Evolutionary conservation across 2,888 invertebrate species (phyloP).

Genomic region (Agapostemon virescens): DNA sequence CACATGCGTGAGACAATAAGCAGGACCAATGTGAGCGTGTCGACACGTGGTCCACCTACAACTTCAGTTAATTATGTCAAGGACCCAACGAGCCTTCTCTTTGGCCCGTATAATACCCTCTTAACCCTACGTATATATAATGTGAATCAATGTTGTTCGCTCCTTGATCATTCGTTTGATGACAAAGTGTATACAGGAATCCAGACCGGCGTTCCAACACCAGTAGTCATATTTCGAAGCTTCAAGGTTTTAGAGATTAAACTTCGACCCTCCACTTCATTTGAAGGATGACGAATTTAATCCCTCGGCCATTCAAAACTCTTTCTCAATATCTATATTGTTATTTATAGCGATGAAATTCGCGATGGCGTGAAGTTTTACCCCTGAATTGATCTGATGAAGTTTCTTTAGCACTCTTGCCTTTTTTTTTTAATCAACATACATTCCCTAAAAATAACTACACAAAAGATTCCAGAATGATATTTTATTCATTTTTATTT

Average conservation of each 20-base stretch:
- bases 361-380: background rate
- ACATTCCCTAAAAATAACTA: background rate
- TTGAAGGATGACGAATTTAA: slow-evolving; percentile 4
- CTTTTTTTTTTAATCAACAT: background rate
- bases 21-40: slow-evolving; percentile 59
- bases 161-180: slow-evolving; percentile 44
- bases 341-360: background rate
- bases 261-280: background rate
- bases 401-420: background rate
- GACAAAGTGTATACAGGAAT: slow-evolving; percentile 39
- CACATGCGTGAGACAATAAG: slow-evolving; percentile 43
- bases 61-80: slow-evolving; percentile 72
- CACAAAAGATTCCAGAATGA: background rate
- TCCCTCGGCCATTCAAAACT: background rate
- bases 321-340: background rate
- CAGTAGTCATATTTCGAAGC: slow-evolving; percentile 22
- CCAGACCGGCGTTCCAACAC: slow-evolving; percentile 41
- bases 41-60: slow-evolving; percentile 72
- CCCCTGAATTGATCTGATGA: background rate
- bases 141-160: slow-evolving; percentile 52
- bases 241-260: background rate
- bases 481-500: too few species aligned
- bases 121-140: slow-evolving; percentile 58
- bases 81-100: slow-evolving; percentile 68
- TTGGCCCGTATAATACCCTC: slow-evolving; percentile 60